Percentiles rank a stretch among this genome's conserved stretches.
phyloP scores from a whole-genome alignment of 2,888 invertebrate genomes.

The Perizoma flavofasciatum region DNA sequence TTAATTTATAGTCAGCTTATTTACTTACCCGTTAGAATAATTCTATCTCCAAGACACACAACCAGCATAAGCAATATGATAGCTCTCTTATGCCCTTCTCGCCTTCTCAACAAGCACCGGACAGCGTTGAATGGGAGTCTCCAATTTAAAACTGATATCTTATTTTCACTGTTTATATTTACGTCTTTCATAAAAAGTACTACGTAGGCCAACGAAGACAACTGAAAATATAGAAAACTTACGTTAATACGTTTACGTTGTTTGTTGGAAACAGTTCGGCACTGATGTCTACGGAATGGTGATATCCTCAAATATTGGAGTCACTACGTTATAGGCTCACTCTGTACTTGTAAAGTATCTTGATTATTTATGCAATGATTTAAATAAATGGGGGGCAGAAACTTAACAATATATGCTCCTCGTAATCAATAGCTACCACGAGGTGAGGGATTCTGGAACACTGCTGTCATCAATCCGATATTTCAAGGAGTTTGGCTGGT shows the following conservation, averaged over 20 bases:
- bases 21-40: conserved; percentile 65
- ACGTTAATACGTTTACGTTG: background rate
- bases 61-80: conserved; percentile 87
- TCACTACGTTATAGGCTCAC: no score
- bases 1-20: background rate
- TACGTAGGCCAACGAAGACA: conserved; percentile 85
- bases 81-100: conserved; percentile 84
- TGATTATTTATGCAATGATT: no score
- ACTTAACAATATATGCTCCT: no score
- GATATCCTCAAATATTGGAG: no score
- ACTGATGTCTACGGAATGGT: no score
- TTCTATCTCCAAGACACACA: conserved; percentile 77
- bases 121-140: conserved; percentile 71
- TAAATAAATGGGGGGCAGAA: no score
- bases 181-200: conserved; percentile 86
- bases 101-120: conserved; percentile 84
- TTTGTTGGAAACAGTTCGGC: no score
- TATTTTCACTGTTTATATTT: conserved; percentile 85
- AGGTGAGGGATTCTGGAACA: no score
- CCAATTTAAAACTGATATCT: conserved; percentile 78
- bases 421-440: no score
- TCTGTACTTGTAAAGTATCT: no score
- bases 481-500: no score
- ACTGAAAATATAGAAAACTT: conserved; percentile 45
- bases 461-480: no score